Evolutionary conservation across 2,113 vertebrate species (phyloP).

Genomic region (Zosterops borbonicus): DNA sequence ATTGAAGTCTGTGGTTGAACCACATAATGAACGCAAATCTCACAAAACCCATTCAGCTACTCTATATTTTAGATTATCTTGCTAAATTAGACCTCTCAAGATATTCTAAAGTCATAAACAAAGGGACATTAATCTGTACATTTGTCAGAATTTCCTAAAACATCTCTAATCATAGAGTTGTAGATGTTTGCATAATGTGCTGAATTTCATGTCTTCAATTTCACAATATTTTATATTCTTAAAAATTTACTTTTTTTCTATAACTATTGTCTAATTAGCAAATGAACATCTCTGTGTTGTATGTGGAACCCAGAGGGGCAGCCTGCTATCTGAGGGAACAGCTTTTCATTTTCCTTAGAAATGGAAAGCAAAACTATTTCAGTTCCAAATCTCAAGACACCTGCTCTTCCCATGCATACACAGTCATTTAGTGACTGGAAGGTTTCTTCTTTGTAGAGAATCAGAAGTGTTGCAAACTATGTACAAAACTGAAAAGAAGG

Average conservation of each 20-base stretch:
- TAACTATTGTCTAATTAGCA: not conserved
- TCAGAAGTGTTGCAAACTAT: not conserved
- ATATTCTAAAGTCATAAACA: not conserved
- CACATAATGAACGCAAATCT: not conserved
- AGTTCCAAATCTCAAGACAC: not conserved
- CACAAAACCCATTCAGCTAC: not conserved
- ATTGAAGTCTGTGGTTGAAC: not conserved
- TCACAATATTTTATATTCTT: not conserved
- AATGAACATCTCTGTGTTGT: not conserved
- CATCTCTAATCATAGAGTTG: not conserved
- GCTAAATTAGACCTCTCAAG: not conserved
- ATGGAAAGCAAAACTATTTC: not conserved
- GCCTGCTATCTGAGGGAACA: not conserved
- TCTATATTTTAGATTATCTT: not conserved
- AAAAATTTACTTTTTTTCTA: not conserved
- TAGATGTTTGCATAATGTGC: rapidly evolving
- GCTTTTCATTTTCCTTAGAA: not conserved
- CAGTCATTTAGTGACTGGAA: not conserved
- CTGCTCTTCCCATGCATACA: not conserved
- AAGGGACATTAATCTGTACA: not conserved
- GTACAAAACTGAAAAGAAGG: not conserved
- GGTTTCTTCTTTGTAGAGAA: not conserved
- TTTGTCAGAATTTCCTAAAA: not conserved
- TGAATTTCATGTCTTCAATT: not conserved
- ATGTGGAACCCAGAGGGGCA: not conserved